Conservation (phyloP, 2,888 invertebrate species). For the Oscheius sp. region DNA sequence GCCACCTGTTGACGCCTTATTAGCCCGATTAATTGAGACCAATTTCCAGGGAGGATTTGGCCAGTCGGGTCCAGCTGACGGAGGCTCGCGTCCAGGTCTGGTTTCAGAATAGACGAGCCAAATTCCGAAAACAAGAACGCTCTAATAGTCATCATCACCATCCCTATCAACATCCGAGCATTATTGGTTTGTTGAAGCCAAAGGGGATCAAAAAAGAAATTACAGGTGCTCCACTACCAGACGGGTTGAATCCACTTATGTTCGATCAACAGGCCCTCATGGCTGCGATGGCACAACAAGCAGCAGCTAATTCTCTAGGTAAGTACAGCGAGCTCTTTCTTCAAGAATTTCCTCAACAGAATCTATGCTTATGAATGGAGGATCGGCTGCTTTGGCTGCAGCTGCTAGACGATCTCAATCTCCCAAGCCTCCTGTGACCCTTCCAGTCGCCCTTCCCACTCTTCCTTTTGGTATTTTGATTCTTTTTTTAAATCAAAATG, state of each 20-base stretch:
- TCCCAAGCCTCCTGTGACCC: conserved; percentile 14
- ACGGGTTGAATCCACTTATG: conserved; percentile 23
- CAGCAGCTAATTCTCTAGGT: conserved; percentile 41
- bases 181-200: conserved; percentile 7
- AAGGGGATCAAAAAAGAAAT: not conserved
- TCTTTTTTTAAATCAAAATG: not conserved
- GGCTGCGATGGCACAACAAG: conserved; percentile 45
- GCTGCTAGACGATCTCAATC: conserved; percentile 28
- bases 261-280: conserved; percentile 45
- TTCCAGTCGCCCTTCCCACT: conserved; percentile 7
- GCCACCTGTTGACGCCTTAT: conserved; percentile 1
- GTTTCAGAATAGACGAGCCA: conserved; percentile 69
- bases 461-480: conserved; percentile 6
- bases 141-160: conserved; percentile 48
- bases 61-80: conserved; percentile 66
- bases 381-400: conserved; percentile 29
- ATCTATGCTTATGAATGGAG: conserved; percentile 24
- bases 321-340: too few species aligned
- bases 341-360: conserved; percentile 19
- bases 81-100: conserved; percentile 70
- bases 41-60: conserved; percentile 70
- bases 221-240: conserved; percentile 18
- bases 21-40: conserved; percentile 6
- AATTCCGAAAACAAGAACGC: conserved; percentile 61
- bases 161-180: conserved; percentile 40